Conservation (phyloP, 2,113 vertebrate genomes). For the Pseudopodoces humilis region DNA sequence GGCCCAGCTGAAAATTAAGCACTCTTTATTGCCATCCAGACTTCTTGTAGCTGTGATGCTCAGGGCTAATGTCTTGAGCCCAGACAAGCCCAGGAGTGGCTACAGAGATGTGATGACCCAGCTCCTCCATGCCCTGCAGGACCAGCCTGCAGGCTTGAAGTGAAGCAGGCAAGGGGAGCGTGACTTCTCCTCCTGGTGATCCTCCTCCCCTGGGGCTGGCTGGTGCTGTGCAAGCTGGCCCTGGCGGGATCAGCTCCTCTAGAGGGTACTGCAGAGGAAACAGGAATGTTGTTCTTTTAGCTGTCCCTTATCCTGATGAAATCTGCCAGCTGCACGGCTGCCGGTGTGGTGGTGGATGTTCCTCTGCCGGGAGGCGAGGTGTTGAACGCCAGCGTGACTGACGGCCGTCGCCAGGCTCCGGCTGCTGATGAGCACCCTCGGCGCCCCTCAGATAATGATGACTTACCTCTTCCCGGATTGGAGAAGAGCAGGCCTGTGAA, state of each 20-base stretch:
- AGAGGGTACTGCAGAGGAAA: neutral
- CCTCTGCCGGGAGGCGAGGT: neutral
- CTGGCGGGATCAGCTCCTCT: neutral
- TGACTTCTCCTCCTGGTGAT: neutral
- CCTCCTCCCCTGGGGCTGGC: neutral
- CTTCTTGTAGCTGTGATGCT: neutral
- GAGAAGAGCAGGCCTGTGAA: slow-evolving; percentile 43
- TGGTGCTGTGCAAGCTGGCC: neutral
- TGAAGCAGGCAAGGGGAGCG: neutral
- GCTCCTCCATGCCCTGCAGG: neutral
- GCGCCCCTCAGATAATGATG: neutral
- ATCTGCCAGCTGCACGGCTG: neutral
- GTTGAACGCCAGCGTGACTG: neutral
- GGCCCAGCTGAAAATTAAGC: neutral
- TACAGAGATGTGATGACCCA: neutral
- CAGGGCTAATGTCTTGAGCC: neutral
- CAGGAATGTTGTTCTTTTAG: neutral
- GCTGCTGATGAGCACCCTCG: neutral
- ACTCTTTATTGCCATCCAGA: neutral
- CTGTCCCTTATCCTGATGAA: neutral
- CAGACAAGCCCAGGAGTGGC: neutral
- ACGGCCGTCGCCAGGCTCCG: neutral
- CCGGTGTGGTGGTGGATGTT: neutral
- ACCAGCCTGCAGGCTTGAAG: neutral
- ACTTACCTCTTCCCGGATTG: slow-evolving; percentile 8